These are phyloP conservation scores for Potamilus streckersoni DNA, from an alignment of 1,140 invertebrate species.

Conservation along the genomic window DNA sequence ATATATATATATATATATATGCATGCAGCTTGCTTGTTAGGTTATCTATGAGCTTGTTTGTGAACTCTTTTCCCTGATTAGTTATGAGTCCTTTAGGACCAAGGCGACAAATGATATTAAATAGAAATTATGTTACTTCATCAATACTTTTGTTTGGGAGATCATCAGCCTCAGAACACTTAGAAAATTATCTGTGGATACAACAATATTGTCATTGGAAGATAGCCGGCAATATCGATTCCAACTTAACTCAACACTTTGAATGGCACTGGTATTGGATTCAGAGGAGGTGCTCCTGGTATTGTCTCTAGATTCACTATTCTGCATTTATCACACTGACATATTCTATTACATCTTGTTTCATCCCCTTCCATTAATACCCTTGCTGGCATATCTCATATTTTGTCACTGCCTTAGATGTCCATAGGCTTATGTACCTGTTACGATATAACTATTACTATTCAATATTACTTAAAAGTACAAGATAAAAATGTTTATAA, in stretches of 20 bases:
- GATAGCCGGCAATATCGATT: not conserved
- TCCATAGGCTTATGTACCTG: too few species aligned
- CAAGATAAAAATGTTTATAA: too few species aligned
- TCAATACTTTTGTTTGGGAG: not conserved
- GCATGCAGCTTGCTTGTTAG: constrained; percentile 1
- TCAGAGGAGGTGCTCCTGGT: constrained; percentile 4
- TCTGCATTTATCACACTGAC: not conserved
- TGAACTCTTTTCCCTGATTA: not conserved
- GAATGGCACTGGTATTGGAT: not conserved
- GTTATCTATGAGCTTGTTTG: not conserved
- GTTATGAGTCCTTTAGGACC: not conserved
- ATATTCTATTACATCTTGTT: not conserved
- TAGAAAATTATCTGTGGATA: not conserved
- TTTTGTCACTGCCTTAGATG: too few species aligned
- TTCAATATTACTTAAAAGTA: too few species aligned
- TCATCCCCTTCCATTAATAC: not conserved
- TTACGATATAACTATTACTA: too few species aligned
- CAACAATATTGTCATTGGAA: not conserved
- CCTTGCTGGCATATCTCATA: too few species aligned
- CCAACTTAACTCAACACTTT: constrained; percentile 2
- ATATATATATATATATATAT: too few species aligned
- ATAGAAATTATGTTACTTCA: not conserved
- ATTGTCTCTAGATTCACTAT: not conserved
- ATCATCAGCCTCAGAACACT: not conserved
- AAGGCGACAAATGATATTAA: not conserved